These are phyloP conservation scores for Pteria penguin DNA, from an alignment of 2,888 invertebrate genomes.

Conservation along the genomic window DNA sequence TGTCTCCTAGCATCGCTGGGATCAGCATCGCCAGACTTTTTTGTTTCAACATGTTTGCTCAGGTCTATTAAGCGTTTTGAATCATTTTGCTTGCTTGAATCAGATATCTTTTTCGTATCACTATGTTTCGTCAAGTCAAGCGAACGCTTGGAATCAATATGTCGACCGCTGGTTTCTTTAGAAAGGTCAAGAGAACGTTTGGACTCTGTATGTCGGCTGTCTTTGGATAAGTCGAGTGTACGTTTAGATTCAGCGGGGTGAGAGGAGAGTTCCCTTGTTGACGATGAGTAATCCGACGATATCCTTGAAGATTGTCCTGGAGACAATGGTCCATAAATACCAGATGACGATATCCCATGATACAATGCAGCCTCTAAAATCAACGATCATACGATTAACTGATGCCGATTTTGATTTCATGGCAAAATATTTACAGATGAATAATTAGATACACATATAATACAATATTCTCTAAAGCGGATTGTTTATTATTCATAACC, in stretches of 20 bases:
- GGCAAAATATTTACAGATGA: too few species aligned
- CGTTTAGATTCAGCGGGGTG: background rate
- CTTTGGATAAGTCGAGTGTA: background rate
- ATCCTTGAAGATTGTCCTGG: background rate
- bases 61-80: conserved; percentile 23
- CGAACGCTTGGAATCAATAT: conserved; percentile 14
- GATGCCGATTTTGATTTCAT: too few species aligned
- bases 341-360: conserved; percentile 1
- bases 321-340: conserved; percentile 5
- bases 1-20: background rate
- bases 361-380: conserved; percentile 7
- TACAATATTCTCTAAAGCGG: too few species aligned
- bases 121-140: conserved; percentile 21
- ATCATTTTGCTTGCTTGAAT: background rate
- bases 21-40: background rate
- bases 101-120: background rate
- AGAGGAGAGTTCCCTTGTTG: too few species aligned
- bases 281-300: background rate
- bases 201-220: background rate
- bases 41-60: conserved; percentile 22
- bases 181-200: background rate
- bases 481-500: too few species aligned
- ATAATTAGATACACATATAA: too few species aligned
- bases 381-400: too few species aligned
- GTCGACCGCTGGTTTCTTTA: background rate